Evolutionary conservation across 2,888 invertebrate species (phyloP), one percentile per base, ranked within the genome.

Genomic region (Caenorhabditis afra): DNA sequence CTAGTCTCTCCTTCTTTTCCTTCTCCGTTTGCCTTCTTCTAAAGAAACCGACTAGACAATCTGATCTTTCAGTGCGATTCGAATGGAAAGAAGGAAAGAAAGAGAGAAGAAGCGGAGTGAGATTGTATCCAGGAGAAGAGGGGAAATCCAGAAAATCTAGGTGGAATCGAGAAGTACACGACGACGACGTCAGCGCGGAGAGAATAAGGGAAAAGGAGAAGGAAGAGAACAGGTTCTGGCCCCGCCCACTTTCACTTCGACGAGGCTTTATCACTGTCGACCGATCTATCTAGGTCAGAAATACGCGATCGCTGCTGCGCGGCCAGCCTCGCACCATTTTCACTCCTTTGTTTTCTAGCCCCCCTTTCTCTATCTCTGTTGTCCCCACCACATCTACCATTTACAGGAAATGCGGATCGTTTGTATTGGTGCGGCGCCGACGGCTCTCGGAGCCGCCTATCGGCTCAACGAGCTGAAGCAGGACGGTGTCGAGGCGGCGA

Each of bases 351-450:
- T 68, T 59, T 50, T 23, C 53, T 55, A n/a, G n/a, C 23, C 29
- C 7, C 7, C 29, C 7, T 29, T 7, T 29, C 29, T 7, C 7
- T 29, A 3, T 29, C 29, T 7, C 7, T 29, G 4, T 7, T 29
- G 29, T 29, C 29, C n/a, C n/a, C n/a, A n/a, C n/a, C n/a, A n/a
- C n/a, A n/a, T n/a, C n/a, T n/a, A n/a, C n/a, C n/a, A n/a, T n/a
- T n/a, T n/a, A n/a, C n/a, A n/a, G n/a, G 41, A 41, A 18, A 81
- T 81, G 79, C 74, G 68, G 49, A 84, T 84, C 49, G 84, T 84
- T 18, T 81, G 81, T 37, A 90, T 90, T 50, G 90, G 90, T 58
- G 88, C 87, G 11, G 90, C 90, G 39, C 90, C 90, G 41, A 90
- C 89, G 29, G 88, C 86, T 50, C 76, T 90, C 22, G 90, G 90